Evolutionary conservation across 2,888 invertebrate genomes (phyloP).

Genomic region (Archips xylosteana): DNA sequence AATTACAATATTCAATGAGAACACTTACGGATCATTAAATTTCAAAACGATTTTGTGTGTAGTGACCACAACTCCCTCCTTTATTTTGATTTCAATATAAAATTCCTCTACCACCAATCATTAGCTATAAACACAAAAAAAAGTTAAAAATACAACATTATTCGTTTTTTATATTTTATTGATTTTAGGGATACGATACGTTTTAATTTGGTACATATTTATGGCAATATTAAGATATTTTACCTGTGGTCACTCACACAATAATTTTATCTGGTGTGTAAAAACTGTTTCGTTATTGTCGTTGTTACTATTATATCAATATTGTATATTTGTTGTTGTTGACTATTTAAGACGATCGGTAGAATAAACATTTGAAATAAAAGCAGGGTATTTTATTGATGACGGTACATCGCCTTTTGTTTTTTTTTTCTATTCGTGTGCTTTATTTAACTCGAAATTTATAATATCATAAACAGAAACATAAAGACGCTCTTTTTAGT

Average conservation of each 20-base stretch:
- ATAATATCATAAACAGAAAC: no score
- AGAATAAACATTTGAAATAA: slow-evolving; percentile 79
- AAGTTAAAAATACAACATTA: background rate
- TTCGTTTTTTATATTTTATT: background rate
- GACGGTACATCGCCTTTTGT: slow-evolving; percentile 20
- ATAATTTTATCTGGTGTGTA: slow-evolving; percentile 63
- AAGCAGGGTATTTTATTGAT: slow-evolving; percentile 43
- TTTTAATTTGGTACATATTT: background rate
- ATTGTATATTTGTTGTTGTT: slow-evolving; percentile 84
- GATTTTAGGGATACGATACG: background rate
- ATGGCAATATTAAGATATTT: slow-evolving; percentile 10
- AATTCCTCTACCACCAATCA: background rate
- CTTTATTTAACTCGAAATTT: no score
- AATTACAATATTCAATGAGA: slow-evolving; percentile 40
- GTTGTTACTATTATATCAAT: slow-evolving; percentile 78
- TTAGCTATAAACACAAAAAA: background rate
- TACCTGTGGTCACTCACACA: slow-evolving; percentile 66
- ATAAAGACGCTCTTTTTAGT: no score
- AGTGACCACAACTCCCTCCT: slow-evolving; percentile 54
- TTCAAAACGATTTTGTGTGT: slow-evolving; percentile 57
- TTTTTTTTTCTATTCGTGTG: no score
- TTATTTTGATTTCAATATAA: background rate
- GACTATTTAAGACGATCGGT: slow-evolving; percentile 80
- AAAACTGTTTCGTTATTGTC: slow-evolving; percentile 69
- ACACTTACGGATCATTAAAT: slow-evolving; percentile 59